Percentiles rank a stretch among this genome's conserved stretches.
These are phyloP conservation scores for Macrophya alboannulata DNA, from an alignment of 2,888 invertebrate species.

Conservation along the genomic window DNA sequence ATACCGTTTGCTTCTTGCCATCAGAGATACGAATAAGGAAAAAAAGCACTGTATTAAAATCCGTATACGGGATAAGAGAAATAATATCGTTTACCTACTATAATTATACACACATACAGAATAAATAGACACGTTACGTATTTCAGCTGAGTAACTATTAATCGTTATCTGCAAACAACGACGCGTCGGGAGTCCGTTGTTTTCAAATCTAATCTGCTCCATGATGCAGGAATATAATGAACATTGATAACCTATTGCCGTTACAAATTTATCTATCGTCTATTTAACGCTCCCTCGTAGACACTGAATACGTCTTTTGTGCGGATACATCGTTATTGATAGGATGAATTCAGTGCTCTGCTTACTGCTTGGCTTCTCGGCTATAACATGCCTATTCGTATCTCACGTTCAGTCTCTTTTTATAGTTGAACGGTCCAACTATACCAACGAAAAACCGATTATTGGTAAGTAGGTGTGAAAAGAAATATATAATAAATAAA, in stretches of 20 bases:
- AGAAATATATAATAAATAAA: neutral
- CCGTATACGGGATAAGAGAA: no score
- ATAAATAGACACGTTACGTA: neutral
- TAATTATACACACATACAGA: neutral
- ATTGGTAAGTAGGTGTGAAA: constrained; percentile 63
- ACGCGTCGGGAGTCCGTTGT: neutral
- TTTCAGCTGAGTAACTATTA: neutral
- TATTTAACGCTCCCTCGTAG: neutral
- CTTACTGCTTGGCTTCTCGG: constrained; percentile 31
- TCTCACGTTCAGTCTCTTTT: constrained; percentile 55
- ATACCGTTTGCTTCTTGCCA: no score
- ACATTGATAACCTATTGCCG: constrained; percentile 24
- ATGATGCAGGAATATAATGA: neutral
- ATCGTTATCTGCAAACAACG: neutral
- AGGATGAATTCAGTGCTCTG: constrained; percentile 45
- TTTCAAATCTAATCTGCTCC: constrained; percentile 32
- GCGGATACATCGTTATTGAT: neutral
- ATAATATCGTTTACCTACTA: no score
- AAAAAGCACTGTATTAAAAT: no score
- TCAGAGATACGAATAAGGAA: neutral
- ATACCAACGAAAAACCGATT: constrained; percentile 64
- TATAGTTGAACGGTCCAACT: constrained; percentile 54
- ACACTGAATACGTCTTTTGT: neutral
- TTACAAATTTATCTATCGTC: neutral
- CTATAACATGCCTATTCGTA: constrained; percentile 3